These are phyloP conservation scores for Lycorma delicatula DNA, from an alignment of 1,140 invertebrate species.

Conservation along the genomic window DNA sequence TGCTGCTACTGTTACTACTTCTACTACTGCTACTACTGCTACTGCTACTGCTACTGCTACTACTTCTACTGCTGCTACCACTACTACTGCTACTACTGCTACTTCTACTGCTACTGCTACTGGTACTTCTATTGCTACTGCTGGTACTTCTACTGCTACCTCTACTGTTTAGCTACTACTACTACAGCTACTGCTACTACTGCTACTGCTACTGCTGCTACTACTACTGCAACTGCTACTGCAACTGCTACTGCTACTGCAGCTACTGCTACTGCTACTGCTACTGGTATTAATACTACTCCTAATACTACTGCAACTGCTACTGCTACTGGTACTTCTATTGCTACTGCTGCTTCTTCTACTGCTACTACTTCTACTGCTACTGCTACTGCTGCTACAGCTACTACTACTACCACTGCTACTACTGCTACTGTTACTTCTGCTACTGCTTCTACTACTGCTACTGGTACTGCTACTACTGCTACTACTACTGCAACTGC, in stretches of 20 bases:
- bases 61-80: constrained; percentile 5
- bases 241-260: constrained; percentile 2
- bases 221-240: constrained; percentile 6
- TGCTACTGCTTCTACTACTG: no score
- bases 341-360: constrained; percentile 1
- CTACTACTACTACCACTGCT: background rate
- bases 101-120: constrained; percentile 13
- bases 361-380: constrained; percentile 1
- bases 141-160: constrained; percentile 11
- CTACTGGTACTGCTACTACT: constrained; percentile 7
- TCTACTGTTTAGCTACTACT: no score
- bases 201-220: constrained; percentile 5
- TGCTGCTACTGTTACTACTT: constrained; percentile 3
- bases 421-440: constrained; percentile 5
- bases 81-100: constrained; percentile 9
- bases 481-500: constrained; percentile 4
- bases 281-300: no score
- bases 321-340: constrained; percentile 4
- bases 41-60: constrained; percentile 6
- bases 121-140: constrained; percentile 10
- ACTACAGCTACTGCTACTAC: constrained; percentile 6
- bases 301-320: no score
- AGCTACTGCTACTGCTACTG: no score
- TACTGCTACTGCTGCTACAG: no score
- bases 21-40: constrained; percentile 7